These are phyloP conservation scores for Apomyelois bistriatella DNA, from an alignment of 2,888 invertebrate genomes.

Conservation along the genomic window DNA sequence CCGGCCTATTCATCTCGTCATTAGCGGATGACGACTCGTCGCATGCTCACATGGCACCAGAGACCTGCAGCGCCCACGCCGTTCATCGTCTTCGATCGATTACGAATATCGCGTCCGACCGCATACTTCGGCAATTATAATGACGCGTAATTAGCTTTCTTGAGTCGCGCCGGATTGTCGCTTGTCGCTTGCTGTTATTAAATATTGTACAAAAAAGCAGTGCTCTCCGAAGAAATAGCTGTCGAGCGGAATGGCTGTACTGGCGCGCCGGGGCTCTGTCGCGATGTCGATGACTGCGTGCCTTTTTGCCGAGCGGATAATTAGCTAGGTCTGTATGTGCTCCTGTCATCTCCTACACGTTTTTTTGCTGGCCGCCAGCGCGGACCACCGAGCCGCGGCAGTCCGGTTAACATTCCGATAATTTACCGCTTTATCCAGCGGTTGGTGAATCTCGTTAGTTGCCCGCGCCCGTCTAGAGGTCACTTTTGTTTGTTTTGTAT, in stretches of 20 bases:
- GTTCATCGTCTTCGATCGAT: slow-evolving; percentile 47
- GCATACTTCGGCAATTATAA: slow-evolving; percentile 56
- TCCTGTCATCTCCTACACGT: slow-evolving; percentile 76
- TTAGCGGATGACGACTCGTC: slow-evolving; percentile 36
- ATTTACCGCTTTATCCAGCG: slow-evolving; percentile 77
- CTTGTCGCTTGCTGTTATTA: slow-evolving; percentile 49
- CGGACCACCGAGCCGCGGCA: slow-evolving; percentile 66
- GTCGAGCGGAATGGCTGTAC: slow-evolving; percentile 52
- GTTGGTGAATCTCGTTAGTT: slow-evolving; percentile 77
- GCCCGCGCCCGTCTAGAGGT: slow-evolving; percentile 70
- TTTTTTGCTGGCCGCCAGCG: slow-evolving; percentile 59
- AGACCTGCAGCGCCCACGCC: not conserved
- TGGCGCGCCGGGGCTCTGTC: slow-evolving; percentile 52
- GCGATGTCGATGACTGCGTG: slow-evolving; percentile 21
- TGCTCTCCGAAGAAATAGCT: slow-evolving; percentile 53
- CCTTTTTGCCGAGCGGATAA: slow-evolving; percentile 62
- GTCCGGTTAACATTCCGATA: slow-evolving; percentile 67
- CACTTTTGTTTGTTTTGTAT: slow-evolving; percentile 78
- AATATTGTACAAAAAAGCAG: slow-evolving; percentile 44
- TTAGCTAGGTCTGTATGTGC: slow-evolving; percentile 65
- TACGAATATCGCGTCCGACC: slow-evolving; percentile 49
- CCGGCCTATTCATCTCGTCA: slow-evolving; percentile 37
- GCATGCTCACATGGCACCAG: slow-evolving; percentile 20
- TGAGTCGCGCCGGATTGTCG: slow-evolving; percentile 42
- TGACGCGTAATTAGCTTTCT: slow-evolving; percentile 57